Evolutionary conservation across 2,888 invertebrate species (phyloP).

Genomic region (Incurvaria masculella): DNA sequence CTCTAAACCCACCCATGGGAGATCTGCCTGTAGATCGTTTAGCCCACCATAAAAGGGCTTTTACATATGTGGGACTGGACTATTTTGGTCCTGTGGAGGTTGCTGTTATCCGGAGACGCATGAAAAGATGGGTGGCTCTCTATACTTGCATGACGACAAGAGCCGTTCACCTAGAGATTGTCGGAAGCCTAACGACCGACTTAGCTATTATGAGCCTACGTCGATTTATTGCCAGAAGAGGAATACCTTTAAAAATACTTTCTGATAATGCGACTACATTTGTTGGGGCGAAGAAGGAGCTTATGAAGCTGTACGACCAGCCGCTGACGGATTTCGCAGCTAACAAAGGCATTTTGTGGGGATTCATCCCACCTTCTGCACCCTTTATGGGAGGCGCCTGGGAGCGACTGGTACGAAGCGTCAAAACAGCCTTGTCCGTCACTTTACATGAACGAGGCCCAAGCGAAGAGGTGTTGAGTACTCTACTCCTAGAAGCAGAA

Average conservation of each 20-base stretch:
- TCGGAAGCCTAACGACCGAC: not conserved
- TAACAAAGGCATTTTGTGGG: conserved; percentile 2
- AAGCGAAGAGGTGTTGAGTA: not conserved
- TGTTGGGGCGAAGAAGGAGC: conserved; percentile 5
- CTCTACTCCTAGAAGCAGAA: conserved; percentile 3
- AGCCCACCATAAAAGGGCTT: not conserved
- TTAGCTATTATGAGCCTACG: conserved; percentile 1
- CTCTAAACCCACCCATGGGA: conserved; percentile 2
- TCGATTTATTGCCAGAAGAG: conserved; percentile 8
- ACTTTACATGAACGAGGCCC: not conserved
- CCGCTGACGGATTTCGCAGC: conserved; percentile 2
- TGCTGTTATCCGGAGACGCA: conserved; percentile 1
- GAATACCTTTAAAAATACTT: conserved; percentile 7
- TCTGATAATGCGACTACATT: conserved; percentile 13
- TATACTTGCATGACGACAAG: not conserved
- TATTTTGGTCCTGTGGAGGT: conserved; percentile 9
- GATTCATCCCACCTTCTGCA: conserved; percentile 3
- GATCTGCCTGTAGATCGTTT: conserved; percentile 1
- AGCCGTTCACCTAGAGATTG: conserved; percentile 1
- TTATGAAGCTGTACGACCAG: not conserved
- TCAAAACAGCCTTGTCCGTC: conserved; percentile 1
- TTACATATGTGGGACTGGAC: conserved; percentile 6
- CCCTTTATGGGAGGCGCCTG: conserved; percentile 1
- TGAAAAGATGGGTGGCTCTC: conserved; percentile 3
- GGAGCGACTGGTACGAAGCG: conserved; percentile 2